Evolutionary conservation across 2,888 invertebrate genomes (phyloP), one percentile per base, ranked within the genome.

Genomic region (Blastobasis lacticolella): DNA sequence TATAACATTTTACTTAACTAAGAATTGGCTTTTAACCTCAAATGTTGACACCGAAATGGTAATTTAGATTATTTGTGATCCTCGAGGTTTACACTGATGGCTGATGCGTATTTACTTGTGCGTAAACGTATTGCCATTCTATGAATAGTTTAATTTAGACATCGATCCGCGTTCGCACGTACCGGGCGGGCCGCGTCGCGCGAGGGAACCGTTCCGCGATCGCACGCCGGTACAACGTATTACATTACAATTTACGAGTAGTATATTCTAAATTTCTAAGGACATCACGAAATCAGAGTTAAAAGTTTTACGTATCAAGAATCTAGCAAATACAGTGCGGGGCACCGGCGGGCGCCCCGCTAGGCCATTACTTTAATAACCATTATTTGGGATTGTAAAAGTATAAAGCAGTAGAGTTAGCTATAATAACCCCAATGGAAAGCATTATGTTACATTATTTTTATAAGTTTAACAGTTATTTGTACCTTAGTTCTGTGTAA

Each of bases 1-100:
- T 78, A 81, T 80, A 80, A 74, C 73, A 64, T 75, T 78, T 78
- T 66, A 75, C 83, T 83, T 84, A 85, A 69, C 75, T 83, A 81
- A 72, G 62, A 81, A 79, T 85, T 85, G 85, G 84, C 85, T 80
- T 73, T 23, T 69, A 70, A 74, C 77, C 72, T 75, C 73, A 69
- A 71, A 67, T 58, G 57, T 61, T 64, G 67, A 70, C 67, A 73
- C 68, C 71, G 69, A 73, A 71, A 74, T 61, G 57, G 54, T 51
- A 67, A 61, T 69, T 66, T 69, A 61, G 60, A 61, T n/a, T 5
- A 49, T 42, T 43, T 43, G 43, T 57, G 45, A 54, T 56, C 54
- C 54, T 60, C 61, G 71, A 75, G 73, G 72, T 67, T 66, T 49
- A 56, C 57, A 60, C 60, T 61, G 69, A 69, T 71, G 73, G 75